Percentiles rank a stretch among this genome's conserved stretches.
These are phyloP conservation scores for Myathropa florea DNA, from an alignment of 2,888 invertebrate genomes.

Conservation along the genomic window DNA sequence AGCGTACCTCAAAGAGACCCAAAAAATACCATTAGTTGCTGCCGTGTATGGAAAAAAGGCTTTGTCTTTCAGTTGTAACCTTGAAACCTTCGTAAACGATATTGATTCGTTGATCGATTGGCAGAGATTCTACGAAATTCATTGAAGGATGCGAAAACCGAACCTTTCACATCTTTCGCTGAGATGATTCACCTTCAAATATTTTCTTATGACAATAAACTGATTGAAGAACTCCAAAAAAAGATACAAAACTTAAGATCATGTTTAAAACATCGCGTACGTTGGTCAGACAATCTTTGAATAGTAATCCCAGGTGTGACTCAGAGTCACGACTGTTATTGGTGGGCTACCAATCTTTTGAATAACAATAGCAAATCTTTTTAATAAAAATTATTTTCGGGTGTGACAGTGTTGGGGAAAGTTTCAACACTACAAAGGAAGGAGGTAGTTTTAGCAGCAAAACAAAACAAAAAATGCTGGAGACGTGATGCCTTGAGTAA, in stretches of 20 bases:
- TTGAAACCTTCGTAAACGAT: not conserved
- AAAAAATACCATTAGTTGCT: not conserved
- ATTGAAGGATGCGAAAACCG: not conserved
- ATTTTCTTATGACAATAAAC: slow-evolving; percentile 21
- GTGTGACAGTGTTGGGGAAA: slow-evolving; percentile 23
- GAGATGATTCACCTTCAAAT: slow-evolving; percentile 30
- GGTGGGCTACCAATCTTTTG: not conserved
- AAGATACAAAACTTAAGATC: slow-evolving; percentile 1
- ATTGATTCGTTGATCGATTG: not conserved
- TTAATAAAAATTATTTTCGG: not conserved
- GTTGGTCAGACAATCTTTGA: slow-evolving; percentile 26
- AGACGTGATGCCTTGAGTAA: slow-evolving; percentile 14
- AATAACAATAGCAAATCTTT: slow-evolving; percentile 33
- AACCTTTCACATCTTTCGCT: slow-evolving; percentile 15
- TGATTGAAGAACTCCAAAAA: not conserved
- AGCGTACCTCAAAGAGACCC: not conserved
- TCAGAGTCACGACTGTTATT: slow-evolving; percentile 41
- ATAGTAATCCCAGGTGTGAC: slow-evolving; percentile 34
- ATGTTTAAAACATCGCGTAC: slow-evolving; percentile 36
- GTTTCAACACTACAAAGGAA: slow-evolving; percentile 12
- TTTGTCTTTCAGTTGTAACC: not conserved
- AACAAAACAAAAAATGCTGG: not conserved
- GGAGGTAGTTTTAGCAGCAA: not conserved
- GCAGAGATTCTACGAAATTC: not conserved
- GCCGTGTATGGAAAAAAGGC: not conserved